Conservation (phyloP, 2,113 vertebrate genomes). For the Hepsetus odoe region DNA sequence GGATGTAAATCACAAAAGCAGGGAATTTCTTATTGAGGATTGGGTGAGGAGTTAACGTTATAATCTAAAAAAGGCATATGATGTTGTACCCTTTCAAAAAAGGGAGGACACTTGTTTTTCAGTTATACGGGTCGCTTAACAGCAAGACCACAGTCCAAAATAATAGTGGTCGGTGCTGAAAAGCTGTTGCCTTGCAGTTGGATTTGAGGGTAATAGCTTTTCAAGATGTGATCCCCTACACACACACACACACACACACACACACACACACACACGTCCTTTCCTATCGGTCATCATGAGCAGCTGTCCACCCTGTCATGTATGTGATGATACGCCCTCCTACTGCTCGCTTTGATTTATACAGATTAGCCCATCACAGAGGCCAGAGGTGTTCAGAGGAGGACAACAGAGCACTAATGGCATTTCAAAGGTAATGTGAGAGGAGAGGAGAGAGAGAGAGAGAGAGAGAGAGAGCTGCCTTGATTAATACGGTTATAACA, state of each 20-base stretch:
- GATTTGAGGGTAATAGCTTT: slow-evolving; percentile 7
- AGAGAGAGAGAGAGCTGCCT: background rate
- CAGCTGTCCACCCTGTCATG: slow-evolving; percentile 26
- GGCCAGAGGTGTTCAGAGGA: slow-evolving; percentile 32
- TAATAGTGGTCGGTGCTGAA: background rate
- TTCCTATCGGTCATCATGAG: slow-evolving; percentile 24
- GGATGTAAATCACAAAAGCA: no score
- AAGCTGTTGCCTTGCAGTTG: background rate
- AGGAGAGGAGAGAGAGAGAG: background rate
- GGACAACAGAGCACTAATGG: slow-evolving; percentile 38
- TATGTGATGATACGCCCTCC: slow-evolving; percentile 18
- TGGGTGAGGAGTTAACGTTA: no score
- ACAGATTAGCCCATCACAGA: slow-evolving; percentile 41
- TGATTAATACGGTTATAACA: slow-evolving; percentile 53
- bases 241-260: background rate
- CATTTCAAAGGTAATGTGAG: slow-evolving; percentile 37
- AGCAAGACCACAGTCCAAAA: background rate
- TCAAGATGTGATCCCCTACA: background rate
- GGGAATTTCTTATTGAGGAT: no score
- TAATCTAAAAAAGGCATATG: no score
- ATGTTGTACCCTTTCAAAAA: no score
- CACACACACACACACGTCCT: background rate
- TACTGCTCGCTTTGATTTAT: slow-evolving; percentile 13
- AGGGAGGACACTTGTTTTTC: background rate
- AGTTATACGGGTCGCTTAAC: background rate